Evolutionary conservation across 2,888 invertebrate genomes (phyloP).

Genomic region (Digitonthophagus gazella): DNA sequence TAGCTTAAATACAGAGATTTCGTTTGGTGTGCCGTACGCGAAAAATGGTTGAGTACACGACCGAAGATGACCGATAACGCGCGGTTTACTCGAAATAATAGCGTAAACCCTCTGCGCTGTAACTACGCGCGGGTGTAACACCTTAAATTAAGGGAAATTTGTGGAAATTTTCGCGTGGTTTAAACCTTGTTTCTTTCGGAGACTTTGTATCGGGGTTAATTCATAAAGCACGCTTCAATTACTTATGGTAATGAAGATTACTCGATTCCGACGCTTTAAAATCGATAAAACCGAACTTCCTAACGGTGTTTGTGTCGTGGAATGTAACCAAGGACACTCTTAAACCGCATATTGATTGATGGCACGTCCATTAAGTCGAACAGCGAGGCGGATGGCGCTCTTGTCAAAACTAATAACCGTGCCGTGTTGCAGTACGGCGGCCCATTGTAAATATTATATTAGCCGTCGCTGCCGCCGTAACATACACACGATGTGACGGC

Average conservation of each 20-base stretch:
- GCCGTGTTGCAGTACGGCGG: constrained; percentile 14
- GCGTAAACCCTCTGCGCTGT: neutral
- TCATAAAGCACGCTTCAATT: too few species aligned
- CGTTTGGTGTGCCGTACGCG: neutral
- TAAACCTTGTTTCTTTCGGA: too few species aligned
- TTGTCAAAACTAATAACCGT: constrained; percentile 13
- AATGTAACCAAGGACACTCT: constrained; percentile 32
- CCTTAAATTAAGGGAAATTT: neutral
- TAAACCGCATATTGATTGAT: constrained; percentile 34
- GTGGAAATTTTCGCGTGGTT: too few species aligned
- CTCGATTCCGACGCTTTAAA: constrained; percentile 39
- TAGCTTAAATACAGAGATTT: neutral
- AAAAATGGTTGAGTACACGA: neutral
- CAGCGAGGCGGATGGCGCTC: constrained; percentile 9
- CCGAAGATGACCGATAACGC: neutral
- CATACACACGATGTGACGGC: constrained; percentile 14
- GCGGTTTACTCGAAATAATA: neutral
- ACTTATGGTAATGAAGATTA: constrained; percentile 38
- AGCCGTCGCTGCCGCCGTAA: constrained; percentile 23
- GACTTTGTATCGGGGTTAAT: too few species aligned
- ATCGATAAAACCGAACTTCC: too few species aligned
- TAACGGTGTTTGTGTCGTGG: constrained; percentile 38
- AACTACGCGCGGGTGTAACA: neutral
- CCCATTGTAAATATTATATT: constrained; percentile 15
- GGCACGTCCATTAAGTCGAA: constrained; percentile 22